These are phyloP conservation scores for Eubasilissa regina DNA, from an alignment of 1,140 invertebrate species.

Conservation along the genomic window DNA sequence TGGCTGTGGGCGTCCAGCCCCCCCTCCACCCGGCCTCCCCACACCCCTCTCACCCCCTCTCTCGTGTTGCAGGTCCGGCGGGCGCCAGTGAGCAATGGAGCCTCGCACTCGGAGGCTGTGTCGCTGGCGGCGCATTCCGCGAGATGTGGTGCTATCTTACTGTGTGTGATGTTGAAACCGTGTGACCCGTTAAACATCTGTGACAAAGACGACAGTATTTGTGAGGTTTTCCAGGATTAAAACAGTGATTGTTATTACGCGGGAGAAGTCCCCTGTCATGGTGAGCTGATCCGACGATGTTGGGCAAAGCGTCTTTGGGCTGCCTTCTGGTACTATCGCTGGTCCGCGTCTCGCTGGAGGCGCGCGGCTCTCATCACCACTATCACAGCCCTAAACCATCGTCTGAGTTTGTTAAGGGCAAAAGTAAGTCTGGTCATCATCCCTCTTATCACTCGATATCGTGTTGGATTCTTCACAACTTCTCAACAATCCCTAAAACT, in stretches of 20 bases:
- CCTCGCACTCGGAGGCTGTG: slow-evolving; percentile 29
- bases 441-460: too few species aligned
- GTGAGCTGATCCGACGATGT: slow-evolving; percentile 66
- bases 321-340: slow-evolving; percentile 64
- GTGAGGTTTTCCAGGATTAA: slow-evolving; percentile 9
- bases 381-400: slow-evolving; percentile 63
- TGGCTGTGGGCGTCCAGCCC: not conserved
- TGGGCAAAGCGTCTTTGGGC: slow-evolving; percentile 52
- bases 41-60: not conserved
- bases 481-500: too few species aligned
- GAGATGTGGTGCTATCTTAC: slow-evolving; percentile 58
- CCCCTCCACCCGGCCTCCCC: not conserved
- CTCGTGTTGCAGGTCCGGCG: not conserved
- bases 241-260: not conserved
- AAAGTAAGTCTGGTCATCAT: slow-evolving; percentile 65
- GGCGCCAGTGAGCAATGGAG: slow-evolving; percentile 23
- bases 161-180: slow-evolving; percentile 45
- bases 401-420: slow-evolving; percentile 70
- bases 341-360: slow-evolving; percentile 62
- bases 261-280: slow-evolving; percentile 62
- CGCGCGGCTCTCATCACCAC: slow-evolving; percentile 60
- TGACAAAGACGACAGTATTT: slow-evolving; percentile 16
- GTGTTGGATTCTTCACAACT: too few species aligned
- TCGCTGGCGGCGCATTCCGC: slow-evolving; percentile 48
- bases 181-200: slow-evolving; percentile 54